Base-by-base conservation (phyloP, 1,140 invertebrate species). In the Lepidurus couesii region DNA sequence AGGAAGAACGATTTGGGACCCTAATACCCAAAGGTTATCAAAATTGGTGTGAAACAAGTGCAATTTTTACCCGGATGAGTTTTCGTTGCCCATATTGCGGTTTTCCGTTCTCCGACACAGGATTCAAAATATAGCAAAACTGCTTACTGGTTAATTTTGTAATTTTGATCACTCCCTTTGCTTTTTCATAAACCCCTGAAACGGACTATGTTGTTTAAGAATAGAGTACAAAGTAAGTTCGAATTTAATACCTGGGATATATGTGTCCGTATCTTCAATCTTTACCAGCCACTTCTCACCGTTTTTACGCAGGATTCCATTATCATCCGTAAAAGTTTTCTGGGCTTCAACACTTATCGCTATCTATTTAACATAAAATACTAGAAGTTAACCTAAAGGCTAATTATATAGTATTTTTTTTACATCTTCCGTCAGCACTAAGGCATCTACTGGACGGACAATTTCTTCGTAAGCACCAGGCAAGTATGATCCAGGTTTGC, bases 261-360 rank as follows among this genome's bases (percentile, higher is more conserved):
- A 87, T n/a, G 85, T 85, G 80, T 88, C 87, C 42, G 85, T 85
- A 77, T 86, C 86, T 3, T 80, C 79, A 79, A 86, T 82, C 47
- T 84, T 87, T 26, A 88, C 85, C 42, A 88, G 79, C 87, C 87
- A 88, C 81, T 88, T 87, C 80, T 88, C 87, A 42, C 87, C 87
- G 82, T 86, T 87, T 80, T 87, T 87, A n/a, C 87, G 79, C 2
- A 79, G 79, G 7, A 85, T 82, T 13, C 84, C 84, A 82, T 85
- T 86, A 73, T 85, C 84, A 84, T 88, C 87, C 73, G 82, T 85
- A 81, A 87, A 88, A 73, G 86, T 87, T 78, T 83, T 84, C 16
- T 84, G 77, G 9, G 87, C 84, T 44, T 84, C 81, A 81, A 88
- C 83, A 78, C 87, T 86, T 5, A 88, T 81, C 42, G 87, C 87